These are phyloP conservation scores for Phyllostomus discolor DNA, from an alignment of 2,113 vertebrate species.

Conservation along the genomic window DNA sequence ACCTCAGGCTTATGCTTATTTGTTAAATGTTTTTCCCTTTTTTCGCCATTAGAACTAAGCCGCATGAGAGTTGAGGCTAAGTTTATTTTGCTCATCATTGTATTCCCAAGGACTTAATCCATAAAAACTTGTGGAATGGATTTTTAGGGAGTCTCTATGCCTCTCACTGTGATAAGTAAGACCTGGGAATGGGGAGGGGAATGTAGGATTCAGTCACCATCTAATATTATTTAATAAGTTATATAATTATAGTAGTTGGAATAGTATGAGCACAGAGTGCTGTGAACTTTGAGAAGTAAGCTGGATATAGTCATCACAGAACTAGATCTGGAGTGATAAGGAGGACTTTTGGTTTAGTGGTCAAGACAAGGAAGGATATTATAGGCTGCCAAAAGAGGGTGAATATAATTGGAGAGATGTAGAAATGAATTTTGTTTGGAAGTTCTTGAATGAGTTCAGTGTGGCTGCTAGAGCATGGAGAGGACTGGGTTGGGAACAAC, in stretches of 20 bases:
- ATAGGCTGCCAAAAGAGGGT: neutral
- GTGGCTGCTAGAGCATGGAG: neutral
- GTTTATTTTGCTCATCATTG: neutral
- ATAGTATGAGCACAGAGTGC: neutral
- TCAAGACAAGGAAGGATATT: neutral
- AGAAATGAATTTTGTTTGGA: neutral
- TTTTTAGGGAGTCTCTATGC: neutral
- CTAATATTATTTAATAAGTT: neutral
- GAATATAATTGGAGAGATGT: neutral
- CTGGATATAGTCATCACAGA: neutral
- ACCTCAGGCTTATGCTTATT: neutral
- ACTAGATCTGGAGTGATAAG: neutral
- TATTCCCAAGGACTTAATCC: neutral
- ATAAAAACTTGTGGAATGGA: neutral
- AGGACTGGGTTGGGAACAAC: neutral
- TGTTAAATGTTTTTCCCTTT: neutral
- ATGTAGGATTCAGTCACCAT: neutral
- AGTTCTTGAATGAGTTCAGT: neutral
- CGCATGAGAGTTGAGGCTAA: neutral
- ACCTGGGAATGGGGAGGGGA: neutral
- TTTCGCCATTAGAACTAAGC: neutral
- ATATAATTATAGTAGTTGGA: neutral
- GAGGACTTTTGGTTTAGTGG: neutral
- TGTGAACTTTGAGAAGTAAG: neutral
- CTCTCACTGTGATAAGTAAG: neutral